Conservation (phyloP, 1,140 invertebrate species). For the Panonychus citri region DNA sequence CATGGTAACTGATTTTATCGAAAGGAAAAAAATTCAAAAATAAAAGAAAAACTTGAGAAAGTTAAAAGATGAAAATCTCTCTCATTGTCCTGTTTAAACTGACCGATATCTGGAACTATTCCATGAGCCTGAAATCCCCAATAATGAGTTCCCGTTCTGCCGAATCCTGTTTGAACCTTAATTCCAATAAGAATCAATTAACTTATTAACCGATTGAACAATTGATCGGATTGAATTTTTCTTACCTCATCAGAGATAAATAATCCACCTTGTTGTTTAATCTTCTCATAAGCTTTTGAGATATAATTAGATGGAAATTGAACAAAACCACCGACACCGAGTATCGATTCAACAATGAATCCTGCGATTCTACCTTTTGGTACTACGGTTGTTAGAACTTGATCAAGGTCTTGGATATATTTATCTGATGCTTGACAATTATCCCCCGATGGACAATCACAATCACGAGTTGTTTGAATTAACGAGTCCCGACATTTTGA, state of each 20-base stretch:
- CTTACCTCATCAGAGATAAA: conserved; percentile 71
- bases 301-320: conserved; percentile 76
- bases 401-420: conserved; percentile 57
- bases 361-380: conserved; percentile 51
- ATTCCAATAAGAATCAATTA: conserved; percentile 5
- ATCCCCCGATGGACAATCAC: conserved; percentile 32
- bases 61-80: not conserved
- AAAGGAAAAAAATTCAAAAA: not conserved
- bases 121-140: conserved; percentile 82
- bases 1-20: conserved; percentile 24
- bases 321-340: conserved; percentile 66
- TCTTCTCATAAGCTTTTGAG: conserved; percentile 49
- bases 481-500: conserved; percentile 59
- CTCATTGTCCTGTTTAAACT: conserved; percentile 1
- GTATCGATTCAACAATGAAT: conserved; percentile 52
- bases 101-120: conserved; percentile 61
- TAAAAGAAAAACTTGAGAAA: not conserved
- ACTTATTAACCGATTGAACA: not conserved
- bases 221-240: not conserved
- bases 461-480: conserved; percentile 40
- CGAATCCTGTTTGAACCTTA: conserved; percentile 83
- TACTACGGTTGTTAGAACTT: conserved; percentile 47
- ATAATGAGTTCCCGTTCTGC: conserved; percentile 68
- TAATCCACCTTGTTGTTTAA: conserved; percentile 55
- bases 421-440: conserved; percentile 44